A percentile compares a stretch with the other conserved stretches of the same genome.
Evolutionary conservation across 1,140 invertebrate species (phyloP).

Genomic region (Brachionus rubens): DNA sequence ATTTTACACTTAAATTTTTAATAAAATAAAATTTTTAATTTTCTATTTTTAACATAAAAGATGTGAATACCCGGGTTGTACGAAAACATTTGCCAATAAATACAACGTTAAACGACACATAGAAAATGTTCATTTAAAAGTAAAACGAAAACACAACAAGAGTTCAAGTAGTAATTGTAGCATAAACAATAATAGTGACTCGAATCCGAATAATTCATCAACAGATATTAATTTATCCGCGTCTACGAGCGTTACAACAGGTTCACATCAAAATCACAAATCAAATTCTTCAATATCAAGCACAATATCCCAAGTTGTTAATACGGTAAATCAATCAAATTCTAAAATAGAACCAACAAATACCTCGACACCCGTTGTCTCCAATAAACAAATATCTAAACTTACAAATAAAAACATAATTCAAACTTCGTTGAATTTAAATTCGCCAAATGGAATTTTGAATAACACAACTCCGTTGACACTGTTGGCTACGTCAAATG

Average conservation of each 20-base stretch:
- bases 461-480: background rate
- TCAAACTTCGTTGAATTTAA: background rate
- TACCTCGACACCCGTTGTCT: background rate
- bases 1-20: background rate
- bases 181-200: constrained; percentile 15
- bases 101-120: constrained; percentile 44
- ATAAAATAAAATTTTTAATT: background rate
- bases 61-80: constrained; percentile 44
- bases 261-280: too few relatives aligned
- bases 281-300: background rate
- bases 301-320: background rate
- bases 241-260: too few relatives aligned
- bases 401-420: constrained; percentile 18
- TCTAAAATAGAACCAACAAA: background rate
- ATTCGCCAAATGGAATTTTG: too few relatives aligned
- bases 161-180: constrained; percentile 24
- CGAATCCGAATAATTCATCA: background rate
- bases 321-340: background rate
- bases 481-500: constrained; percentile 27
- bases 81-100: constrained; percentile 46
- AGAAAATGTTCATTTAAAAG: constrained; percentile 46
- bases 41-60: background rate
- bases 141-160: constrained; percentile 26
- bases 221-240: background rate
- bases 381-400: constrained; percentile 2